A percentile compares a stretch with the other conserved stretches of the same genome.
Evolutionary conservation across 53 echinoderm and acorn worm genomes (phyloP).

Genomic region (Echinarachnius parma): DNA sequence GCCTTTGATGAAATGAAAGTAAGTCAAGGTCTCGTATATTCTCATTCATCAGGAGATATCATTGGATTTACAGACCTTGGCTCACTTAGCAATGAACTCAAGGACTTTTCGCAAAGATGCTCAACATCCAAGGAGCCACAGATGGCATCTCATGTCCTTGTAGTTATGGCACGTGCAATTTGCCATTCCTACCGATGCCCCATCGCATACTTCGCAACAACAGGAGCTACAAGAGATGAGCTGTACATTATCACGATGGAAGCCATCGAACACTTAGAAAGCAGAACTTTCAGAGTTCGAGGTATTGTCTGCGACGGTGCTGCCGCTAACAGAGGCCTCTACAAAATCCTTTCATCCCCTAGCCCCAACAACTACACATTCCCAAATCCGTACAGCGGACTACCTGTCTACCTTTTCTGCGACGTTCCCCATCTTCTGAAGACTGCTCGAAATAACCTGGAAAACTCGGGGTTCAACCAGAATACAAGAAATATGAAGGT

Average conservation of each 20-base stretch:
- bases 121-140: not conserved
- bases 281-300: conserved; percentile 1
- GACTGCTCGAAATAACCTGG: no score
- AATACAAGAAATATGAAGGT: conserved; percentile 1
- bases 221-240: conserved; percentile 22
- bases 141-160: conserved; percentile 23
- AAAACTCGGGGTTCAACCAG: no score
- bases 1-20: conserved; percentile 18
- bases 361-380: not conserved
- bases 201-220: conserved; percentile 16
- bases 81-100: not conserved
- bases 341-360: not conserved
- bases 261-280: conserved; percentile 15
- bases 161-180: conserved; percentile 18
- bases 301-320: conserved; percentile 22
- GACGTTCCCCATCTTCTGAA: no score
- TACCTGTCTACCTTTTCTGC: not conserved
- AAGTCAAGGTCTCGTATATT: conserved; percentile 12
- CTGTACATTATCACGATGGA: conserved; percentile 8
- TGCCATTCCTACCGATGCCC: not conserved
- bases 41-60: conserved; percentile 3
- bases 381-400: not conserved
- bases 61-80: conserved; percentile 8
- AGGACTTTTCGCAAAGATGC: not conserved
- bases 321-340: conserved; percentile 9